Evolutionary conservation across 2,888 invertebrate species (phyloP), one percentile per base, ranked within the genome.

Genomic region (Amiota minor): DNA sequence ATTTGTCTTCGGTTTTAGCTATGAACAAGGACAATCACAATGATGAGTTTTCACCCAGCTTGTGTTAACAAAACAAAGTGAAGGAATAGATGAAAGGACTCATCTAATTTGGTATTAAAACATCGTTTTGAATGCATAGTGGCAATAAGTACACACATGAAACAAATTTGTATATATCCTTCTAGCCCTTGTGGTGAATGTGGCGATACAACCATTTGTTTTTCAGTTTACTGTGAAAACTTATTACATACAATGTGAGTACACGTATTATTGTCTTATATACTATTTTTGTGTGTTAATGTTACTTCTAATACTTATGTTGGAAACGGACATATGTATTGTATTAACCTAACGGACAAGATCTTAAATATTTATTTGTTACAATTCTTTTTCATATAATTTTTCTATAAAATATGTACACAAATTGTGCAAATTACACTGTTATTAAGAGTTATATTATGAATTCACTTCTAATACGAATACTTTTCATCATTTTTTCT

Each of bases 61-160:
- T 59, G 20, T 18, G 65, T 11, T 23, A 59, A 18, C 59, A 59
- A 59, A 23, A 50, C 23, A 53, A 35, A 35, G 35, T 56, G 55
- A 46, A 12, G 45, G 14, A 56, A 23, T 23, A 59, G 18, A 2
- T 16, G 35, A 77, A 83, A 84, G 81, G 84, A 86, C 85, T 85
- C 80, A 84, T 84, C 85, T 84, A 84, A 84, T 84, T 84, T 84
- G 79, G 80, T 85, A 85, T 84, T 86, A 84, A 85, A 84, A 85
- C 86, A 86, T 84, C 86, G 83, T 83, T 86, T 84, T 86, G 86
- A 84, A 86, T 86, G 85, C 84, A 86, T 85, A 76, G 64, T 74
- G 67, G 71, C 73, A 79, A 70, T 72, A 70, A 75, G 46, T 68
- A 65, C 18, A 67, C 67, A 62, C 6, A 9, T 23, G 45, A 53